phyloP scores from a whole-genome alignment of 2,113 vertebrate species.

The Pogona vitticeps region DNA sequence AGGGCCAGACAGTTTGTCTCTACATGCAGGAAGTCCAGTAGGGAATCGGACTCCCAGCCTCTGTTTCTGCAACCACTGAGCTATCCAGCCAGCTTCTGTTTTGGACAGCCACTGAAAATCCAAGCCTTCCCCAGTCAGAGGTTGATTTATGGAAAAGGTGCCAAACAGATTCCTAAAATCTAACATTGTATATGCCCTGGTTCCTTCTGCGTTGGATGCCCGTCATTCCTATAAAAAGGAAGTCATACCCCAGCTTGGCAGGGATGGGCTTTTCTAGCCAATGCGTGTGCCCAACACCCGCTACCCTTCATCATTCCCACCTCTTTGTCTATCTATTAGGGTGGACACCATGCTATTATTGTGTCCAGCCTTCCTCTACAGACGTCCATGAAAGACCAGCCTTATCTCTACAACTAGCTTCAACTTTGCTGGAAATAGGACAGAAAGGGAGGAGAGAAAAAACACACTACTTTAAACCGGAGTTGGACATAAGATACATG shows the following conservation, averaged over 20 bases:
- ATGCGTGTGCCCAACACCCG: neutral
- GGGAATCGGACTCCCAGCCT: too few relatives aligned
- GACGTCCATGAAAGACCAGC: neutral
- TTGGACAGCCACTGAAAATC: too few relatives aligned
- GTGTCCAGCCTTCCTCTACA: neutral
- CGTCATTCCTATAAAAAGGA: neutral
- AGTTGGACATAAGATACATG: neutral
- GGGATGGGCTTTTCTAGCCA: neutral
- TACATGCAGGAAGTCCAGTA: too few relatives aligned
- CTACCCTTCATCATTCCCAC: neutral
- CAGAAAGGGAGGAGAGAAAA: neutral
- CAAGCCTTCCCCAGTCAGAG: neutral
- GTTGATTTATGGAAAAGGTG: neutral
- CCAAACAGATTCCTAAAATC: neutral
- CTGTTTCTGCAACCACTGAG: too few relatives aligned
- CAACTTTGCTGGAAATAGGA: neutral
- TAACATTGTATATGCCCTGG: neutral
- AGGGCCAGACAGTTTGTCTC: too few relatives aligned
- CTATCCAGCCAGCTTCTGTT: neutral
- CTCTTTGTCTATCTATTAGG: too few relatives aligned
- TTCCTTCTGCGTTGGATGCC: too few relatives aligned
- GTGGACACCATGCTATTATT: neutral
- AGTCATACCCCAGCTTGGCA: neutral
- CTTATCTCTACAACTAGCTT: too few relatives aligned
- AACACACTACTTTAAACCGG: neutral